Evolutionary conservation across 2,888 invertebrate species (phyloP), one percentile per base, ranked within the genome.

Genomic region (Drosophila kanekoi): DNA sequence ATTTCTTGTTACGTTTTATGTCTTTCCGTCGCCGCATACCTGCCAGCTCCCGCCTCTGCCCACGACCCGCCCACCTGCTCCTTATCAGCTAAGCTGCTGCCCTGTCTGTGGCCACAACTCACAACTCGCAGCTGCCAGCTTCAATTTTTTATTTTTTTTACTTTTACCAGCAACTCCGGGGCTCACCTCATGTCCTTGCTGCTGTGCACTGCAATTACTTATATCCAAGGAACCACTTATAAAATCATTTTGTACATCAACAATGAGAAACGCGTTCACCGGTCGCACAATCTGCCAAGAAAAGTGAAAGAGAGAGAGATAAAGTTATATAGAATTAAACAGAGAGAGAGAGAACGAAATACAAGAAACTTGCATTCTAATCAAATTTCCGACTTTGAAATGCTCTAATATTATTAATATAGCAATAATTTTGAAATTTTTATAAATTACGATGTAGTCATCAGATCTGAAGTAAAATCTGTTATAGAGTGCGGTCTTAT

Each of bases 191-290:
- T 95, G 94, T 77, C 97, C 98, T 89, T 97, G 96, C 77, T 98
- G 97, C 90, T 97, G 96, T 16, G 98, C 98, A 69, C 97, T 96
- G 92, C 98, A 98, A 90, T 97, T 96, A 93, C 96, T 97, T 90
- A 99, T 96, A 92, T 98, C 96, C 85, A 99, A 94, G 8, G 98
- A 97, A 44, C 99, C 99, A 59, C 96, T 95, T 91, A 99, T 98
- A 93, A 99, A 99, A 93, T 99, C 99, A 93, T 99, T 99, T 93
- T 99, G 99, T 32, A 99, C 98, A 92, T 99, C 99, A 72, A 99
- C 97, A 68, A 99, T 95, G 73, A 99, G 94, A 91, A 99, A 96
- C 23, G 96, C 98, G 91, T 95, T 96, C 79, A 96, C 95, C 16
- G 98, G 98, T 58, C 96, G 95, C 66, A 97, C 96, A 91, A 97